A percentile compares a stretch with the other conserved stretches of the same genome.
Conservation (phyloP, 1,140 invertebrate species). For the Asobara japonica region DNA sequence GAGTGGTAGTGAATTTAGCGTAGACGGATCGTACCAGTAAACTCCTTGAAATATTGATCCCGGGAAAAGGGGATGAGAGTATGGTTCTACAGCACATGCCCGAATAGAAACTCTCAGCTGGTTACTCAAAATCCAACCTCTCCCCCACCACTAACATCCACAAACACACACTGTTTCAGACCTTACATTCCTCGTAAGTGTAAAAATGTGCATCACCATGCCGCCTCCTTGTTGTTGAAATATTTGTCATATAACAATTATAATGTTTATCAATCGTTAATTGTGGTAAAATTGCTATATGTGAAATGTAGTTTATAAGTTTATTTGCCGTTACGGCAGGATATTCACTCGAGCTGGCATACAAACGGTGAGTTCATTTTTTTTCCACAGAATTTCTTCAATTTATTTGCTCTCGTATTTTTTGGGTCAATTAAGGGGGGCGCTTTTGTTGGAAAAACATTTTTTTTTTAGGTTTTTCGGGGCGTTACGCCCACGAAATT, state of each 20-base stretch:
- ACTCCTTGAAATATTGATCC: constrained; percentile 57
- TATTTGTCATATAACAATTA: constrained; percentile 27
- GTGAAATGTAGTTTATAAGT: constrained; percentile 57
- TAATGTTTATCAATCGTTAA: constrained; percentile 57
- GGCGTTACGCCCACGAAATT: no score
- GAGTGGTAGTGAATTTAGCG: constrained; percentile 23
- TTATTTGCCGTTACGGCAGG: constrained; percentile 52
- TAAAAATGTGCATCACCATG: constrained; percentile 50
- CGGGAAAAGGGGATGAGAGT: constrained; percentile 28
- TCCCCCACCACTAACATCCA: constrained; percentile 33
- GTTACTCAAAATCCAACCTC: constrained; percentile 25
- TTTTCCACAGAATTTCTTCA: not conserved
- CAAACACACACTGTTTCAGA: constrained; percentile 22
- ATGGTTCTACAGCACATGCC: constrained; percentile 54
- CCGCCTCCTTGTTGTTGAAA: constrained; percentile 52
- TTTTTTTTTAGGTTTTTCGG: not conserved
- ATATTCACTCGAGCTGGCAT: constrained; percentile 42
- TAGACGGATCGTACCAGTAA: not conserved
- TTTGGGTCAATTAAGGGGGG: not conserved
- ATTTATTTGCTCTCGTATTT: constrained; percentile 10
- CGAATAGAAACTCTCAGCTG: constrained; percentile 43
- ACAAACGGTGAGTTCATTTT: constrained; percentile 47
- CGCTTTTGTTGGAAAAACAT: no score
- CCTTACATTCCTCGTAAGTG: constrained; percentile 25
- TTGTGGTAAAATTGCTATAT: constrained; percentile 43